Conservation (phyloP, 1,140 invertebrate genomes). For the Nixonia krombeini region DNA sequence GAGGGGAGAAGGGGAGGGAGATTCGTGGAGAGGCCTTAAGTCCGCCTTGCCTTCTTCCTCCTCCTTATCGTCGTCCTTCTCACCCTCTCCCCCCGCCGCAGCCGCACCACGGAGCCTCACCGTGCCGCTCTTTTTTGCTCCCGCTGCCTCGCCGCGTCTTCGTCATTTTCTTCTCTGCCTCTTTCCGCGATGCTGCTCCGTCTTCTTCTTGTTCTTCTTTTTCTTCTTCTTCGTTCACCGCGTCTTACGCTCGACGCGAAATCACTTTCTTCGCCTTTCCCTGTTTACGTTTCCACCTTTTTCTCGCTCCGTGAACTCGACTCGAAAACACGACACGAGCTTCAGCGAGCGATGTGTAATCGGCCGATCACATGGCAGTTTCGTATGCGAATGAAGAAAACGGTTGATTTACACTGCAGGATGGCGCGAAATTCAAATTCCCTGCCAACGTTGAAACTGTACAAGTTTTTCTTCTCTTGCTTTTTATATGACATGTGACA, state of each 20-base stretch:
- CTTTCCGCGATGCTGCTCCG: slow-evolving; percentile 27
- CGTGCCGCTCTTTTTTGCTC: too few species aligned
- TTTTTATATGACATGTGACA: too few species aligned
- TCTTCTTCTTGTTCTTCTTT: slow-evolving; percentile 8
- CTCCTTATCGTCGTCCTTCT: slow-evolving; percentile 31
- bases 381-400: too few species aligned
- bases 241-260: not conserved
- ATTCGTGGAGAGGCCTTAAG: slow-evolving; percentile 46
- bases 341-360: too few species aligned
- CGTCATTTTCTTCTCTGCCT: slow-evolving; percentile 12
- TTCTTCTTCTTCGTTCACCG: not conserved
- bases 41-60: slow-evolving; percentile 40
- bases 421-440: too few species aligned
- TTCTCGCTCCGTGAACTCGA: slow-evolving; percentile 13
- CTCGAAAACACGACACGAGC: too few species aligned
- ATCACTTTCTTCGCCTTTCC: slow-evolving; percentile 18
- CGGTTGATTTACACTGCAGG: too few species aligned
- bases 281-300: slow-evolving; percentile 6
- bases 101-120: too few species aligned
- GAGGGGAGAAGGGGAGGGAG: slow-evolving; percentile 47
- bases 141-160: slow-evolving; percentile 10
- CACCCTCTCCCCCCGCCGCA: slow-evolving; percentile 2
- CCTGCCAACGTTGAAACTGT: slow-evolving; percentile 4
- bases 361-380: too few species aligned
- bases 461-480: too few species aligned